These are phyloP conservation scores for Bufotes viridis DNA, from an alignment of 2,797 vertebrate species.

Conservation along the genomic window DNA sequence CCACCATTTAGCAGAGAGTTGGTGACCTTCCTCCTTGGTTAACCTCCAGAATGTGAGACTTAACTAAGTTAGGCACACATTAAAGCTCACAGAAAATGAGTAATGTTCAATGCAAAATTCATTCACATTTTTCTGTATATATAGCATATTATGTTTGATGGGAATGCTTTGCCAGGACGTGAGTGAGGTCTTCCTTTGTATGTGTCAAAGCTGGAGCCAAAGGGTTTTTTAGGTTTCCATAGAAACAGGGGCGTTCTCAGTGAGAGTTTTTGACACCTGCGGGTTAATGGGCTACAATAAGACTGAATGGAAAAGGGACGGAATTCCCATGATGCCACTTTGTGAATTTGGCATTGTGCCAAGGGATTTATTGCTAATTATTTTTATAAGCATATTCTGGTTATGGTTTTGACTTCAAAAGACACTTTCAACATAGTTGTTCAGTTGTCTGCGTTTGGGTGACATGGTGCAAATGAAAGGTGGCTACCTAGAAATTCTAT, in stretches of 20 bases:
- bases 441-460: not conserved
- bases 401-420: too few species aligned
- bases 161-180: not conserved
- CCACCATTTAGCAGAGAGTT: not conserved
- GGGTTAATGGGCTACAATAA: constrained; percentile 49
- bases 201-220: constrained; percentile 21
- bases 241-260: constrained; percentile 42
- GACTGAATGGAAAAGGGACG: constrained; percentile 22
- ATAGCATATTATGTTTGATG: constrained; percentile 28
- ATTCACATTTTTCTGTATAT: not conserved
- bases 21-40: not conserved
- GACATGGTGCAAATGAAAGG: not conserved
- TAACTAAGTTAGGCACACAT: constrained; percentile 1
- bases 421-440: not conserved
- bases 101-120: not conserved
- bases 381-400: not conserved
- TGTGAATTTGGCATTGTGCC: constrained; percentile 40
- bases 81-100: constrained; percentile 5
- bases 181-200: constrained; percentile 37
- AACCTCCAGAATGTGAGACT: not conserved
- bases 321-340: constrained; percentile 43
- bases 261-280: constrained; percentile 43
- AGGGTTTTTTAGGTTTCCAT: constrained; percentile 37
- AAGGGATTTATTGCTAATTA: constrained; percentile 17
- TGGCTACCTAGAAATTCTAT: not conserved